Evolutionary conservation across 2,888 invertebrate genomes (phyloP).

Genomic region (Zygothrica quintamaculata): DNA sequence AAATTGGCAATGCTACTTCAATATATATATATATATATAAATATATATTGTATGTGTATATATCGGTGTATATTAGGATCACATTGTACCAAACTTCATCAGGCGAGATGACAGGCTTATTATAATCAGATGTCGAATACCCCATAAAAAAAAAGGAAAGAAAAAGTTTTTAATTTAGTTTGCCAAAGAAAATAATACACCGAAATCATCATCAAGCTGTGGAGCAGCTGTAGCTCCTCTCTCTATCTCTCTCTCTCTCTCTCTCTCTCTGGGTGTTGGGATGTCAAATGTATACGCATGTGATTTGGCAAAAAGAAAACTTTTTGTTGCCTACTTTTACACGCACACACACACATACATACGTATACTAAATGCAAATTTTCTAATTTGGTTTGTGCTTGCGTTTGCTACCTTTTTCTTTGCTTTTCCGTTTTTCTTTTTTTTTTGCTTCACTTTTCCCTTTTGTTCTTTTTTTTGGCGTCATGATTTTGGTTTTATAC

Average conservation of each 20-base stretch:
- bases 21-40: too few species aligned
- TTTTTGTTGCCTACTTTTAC: conserved; percentile 67
- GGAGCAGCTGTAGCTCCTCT: too few species aligned
- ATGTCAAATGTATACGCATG: conserved; percentile 58
- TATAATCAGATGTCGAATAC: conserved; percentile 45
- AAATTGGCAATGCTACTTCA: conserved; percentile 29
- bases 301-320: conserved; percentile 53
- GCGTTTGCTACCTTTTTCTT: conserved; percentile 56
- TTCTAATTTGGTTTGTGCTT: conserved; percentile 66
- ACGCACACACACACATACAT: conserved; percentile 18
- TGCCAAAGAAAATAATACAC: conserved; percentile 64
- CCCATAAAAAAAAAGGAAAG: background rate
- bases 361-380: conserved; percentile 71
- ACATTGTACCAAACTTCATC: conserved; percentile 19
- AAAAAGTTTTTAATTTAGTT: conserved; percentile 75
- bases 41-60: too few species aligned
- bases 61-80: conserved; percentile 7
- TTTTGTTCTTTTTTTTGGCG: conserved; percentile 23
- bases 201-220: conserved; percentile 29
- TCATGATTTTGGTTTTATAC: conserved; percentile 26
- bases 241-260: too few species aligned
- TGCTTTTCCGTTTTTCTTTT: background rate
- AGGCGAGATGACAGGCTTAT: conserved; percentile 64
- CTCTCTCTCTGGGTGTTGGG: too few species aligned
- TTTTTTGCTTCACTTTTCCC: conserved; percentile 9